Conservation (phyloP, 1,140 invertebrate genomes). For the Panagrolaimus sp. region DNA sequence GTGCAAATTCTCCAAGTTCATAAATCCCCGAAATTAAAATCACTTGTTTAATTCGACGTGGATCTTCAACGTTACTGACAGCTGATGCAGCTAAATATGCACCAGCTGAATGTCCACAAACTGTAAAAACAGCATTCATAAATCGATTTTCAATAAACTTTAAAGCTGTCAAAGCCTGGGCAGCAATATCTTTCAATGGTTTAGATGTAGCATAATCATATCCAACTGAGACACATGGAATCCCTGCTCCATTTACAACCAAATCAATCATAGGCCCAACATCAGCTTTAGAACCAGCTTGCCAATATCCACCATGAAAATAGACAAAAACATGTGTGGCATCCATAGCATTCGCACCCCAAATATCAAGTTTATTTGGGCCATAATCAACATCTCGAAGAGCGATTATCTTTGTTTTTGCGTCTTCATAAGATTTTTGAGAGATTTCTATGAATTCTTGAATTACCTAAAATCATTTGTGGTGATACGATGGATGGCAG, state of each 20-base stretch:
- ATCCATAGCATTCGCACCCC: background rate
- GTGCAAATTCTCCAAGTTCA: background rate
- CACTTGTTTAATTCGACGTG: background rate
- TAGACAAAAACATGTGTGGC: slow-evolving; percentile 1
- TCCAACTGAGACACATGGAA: background rate
- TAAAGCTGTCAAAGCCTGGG: background rate
- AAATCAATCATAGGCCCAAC: slow-evolving; percentile 1
- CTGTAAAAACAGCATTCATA: background rate
- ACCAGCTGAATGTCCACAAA: background rate
- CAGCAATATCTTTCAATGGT: background rate
- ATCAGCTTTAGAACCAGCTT: slow-evolving; percentile 5
- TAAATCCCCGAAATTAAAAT: background rate
- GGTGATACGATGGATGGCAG: too few relatives aligned
- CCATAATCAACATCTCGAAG: background rate
- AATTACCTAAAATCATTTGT: background rate
- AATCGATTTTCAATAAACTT: slow-evolving; percentile 4
- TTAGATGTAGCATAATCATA: background rate
- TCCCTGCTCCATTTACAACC: slow-evolving; percentile 1
- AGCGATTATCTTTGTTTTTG: background rate
- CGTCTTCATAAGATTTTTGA: slow-evolving; percentile 2
- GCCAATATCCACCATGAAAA: slow-evolving; percentile 11
- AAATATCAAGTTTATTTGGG: background rate
- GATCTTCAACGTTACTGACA: background rate
- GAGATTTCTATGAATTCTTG: background rate
- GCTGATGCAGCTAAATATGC: background rate